Evolutionary conservation across 2,888 invertebrate genomes (phyloP).

Genomic region (Dicycla oo): DNA sequence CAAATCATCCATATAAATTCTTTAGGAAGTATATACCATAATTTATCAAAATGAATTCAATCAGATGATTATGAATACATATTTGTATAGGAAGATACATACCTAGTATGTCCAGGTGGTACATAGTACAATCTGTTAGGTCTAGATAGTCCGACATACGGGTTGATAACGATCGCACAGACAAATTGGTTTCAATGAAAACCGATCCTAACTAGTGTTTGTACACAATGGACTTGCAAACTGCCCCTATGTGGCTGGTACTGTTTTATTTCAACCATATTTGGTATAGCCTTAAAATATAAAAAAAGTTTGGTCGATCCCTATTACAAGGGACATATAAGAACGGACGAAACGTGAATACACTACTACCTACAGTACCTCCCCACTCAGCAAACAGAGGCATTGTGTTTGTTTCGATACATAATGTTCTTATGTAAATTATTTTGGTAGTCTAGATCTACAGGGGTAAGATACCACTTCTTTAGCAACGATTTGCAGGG

Average conservation of each 20-base stretch:
- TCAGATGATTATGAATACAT: too few species aligned
- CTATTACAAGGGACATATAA: neutral
- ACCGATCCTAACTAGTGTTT: conserved; percentile 24
- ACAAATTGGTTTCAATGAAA: conserved; percentile 8
- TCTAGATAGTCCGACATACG: conserved; percentile 10
- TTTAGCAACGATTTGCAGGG: neutral
- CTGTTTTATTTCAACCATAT: neutral
- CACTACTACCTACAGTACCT: too few species aligned
- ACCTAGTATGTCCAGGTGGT: too few species aligned
- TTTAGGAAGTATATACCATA: too few species aligned
- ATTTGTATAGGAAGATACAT: too few species aligned
- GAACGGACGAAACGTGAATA: too few species aligned
- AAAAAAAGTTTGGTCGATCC: too few species aligned
- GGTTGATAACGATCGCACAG: conserved; percentile 27
- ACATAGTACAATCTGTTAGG: neutral
- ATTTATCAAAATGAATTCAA: too few species aligned
- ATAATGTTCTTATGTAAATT: neutral
- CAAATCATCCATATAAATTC: too few species aligned
- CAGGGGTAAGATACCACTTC: too few species aligned
- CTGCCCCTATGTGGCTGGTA: conserved; percentile 19
- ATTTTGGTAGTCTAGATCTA: neutral
- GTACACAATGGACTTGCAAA: conserved; percentile 28
- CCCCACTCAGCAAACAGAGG: neutral
- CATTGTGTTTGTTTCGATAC: neutral
- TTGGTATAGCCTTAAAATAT: neutral